These are phyloP conservation scores for Tipula helvola DNA, from an alignment of 2,888 invertebrate species.

Conservation along the genomic window DNA sequence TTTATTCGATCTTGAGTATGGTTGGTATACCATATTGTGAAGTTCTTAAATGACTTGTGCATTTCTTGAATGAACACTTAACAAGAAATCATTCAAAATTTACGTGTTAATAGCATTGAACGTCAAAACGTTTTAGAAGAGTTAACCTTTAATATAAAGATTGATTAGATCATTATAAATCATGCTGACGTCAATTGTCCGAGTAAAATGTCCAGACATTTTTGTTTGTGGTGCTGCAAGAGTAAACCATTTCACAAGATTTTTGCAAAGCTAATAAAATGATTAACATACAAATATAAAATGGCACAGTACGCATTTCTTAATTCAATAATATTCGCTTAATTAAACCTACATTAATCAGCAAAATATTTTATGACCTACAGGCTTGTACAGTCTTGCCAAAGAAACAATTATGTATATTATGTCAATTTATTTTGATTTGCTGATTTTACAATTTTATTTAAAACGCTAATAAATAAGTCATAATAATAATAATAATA, in stretches of 20 bases:
- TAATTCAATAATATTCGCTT: background rate
- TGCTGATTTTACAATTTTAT: background rate
- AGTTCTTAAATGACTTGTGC: background rate
- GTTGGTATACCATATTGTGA: background rate
- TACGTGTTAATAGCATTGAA: background rate
- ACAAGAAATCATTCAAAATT: background rate
- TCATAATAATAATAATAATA: too few species aligned
- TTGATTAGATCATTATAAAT: background rate
- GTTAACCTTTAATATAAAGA: background rate
- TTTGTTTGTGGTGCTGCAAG: background rate
- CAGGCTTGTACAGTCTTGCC: background rate
- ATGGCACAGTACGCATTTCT: background rate
- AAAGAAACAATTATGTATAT: background rate
- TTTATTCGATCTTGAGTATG: background rate
- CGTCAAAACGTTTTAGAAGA: background rate
- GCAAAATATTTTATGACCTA: background rate
- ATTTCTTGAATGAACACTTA: background rate
- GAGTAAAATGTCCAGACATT: background rate
- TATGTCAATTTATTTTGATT: background rate
- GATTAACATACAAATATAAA: background rate
- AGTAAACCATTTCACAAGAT: background rate
- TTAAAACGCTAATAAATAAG: background rate
- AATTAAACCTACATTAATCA: slow-evolving; percentile 4
- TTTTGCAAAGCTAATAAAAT: too few species aligned
- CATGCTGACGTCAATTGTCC: background rate